These are phyloP conservation scores for Pogonus chalceus DNA, from an alignment of 1,140 invertebrate species.

Conservation along the genomic window DNA sequence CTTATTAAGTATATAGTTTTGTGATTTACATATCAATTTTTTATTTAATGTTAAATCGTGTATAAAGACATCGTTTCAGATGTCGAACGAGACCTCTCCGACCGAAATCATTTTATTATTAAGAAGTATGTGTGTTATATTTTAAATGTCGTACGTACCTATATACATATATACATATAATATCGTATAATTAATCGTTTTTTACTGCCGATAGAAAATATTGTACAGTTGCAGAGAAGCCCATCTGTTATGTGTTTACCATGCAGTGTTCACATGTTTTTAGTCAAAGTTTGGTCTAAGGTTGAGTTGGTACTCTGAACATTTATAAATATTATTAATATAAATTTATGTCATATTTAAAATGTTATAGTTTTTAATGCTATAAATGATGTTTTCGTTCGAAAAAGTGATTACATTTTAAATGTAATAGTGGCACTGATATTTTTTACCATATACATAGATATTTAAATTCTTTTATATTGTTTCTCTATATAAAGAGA, in stretches of 20 bases:
- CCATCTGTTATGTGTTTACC: conserved; percentile 14
- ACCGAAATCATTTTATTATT: conserved; percentile 3
- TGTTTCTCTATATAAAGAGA: background rate
- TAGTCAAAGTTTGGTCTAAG: conserved; percentile 16
- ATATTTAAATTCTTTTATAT: conserved; percentile 5
- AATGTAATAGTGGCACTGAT: conserved; percentile 6
- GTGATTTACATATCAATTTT: conserved; percentile 5
- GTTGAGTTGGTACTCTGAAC: conserved; percentile 5
- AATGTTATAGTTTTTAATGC: background rate
- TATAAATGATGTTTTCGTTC: background rate
- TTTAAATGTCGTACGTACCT: too few species aligned
- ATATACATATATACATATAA: background rate
- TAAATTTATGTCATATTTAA: conserved; percentile 1
- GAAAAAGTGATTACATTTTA: too few species aligned
- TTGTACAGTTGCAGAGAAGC: background rate
- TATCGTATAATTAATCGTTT: background rate
- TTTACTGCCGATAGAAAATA: background rate
- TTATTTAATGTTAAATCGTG: background rate
- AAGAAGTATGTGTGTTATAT: background rate
- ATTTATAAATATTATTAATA: conserved; percentile 1
- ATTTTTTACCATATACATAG: conserved; percentile 6
- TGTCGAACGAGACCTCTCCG: background rate
- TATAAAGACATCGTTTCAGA: background rate
- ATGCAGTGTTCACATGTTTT: conserved; percentile 16
- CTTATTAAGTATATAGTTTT: background rate